These are phyloP conservation scores for Himalopsyche anomala DNA, from an alignment of 2,888 invertebrate species.

Conservation along the genomic window DNA sequence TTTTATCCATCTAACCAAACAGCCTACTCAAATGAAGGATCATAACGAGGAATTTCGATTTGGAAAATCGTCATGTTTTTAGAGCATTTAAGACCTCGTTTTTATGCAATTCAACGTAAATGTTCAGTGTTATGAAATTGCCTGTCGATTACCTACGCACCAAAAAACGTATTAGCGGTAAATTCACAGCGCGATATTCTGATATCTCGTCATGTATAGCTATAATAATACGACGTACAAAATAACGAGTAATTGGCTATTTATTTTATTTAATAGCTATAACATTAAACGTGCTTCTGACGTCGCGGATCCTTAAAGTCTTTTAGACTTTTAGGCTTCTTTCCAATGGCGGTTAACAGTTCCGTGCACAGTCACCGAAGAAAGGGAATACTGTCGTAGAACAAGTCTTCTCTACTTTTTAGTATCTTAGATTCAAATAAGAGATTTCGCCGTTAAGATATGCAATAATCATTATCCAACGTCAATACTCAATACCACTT, in stretches of 20 bases:
- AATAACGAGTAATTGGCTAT: constrained; percentile 61
- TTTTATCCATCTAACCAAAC: too few species aligned
- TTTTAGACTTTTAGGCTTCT: neutral
- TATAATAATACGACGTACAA: constrained; percentile 48
- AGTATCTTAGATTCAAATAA: too few species aligned
- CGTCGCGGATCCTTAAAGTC: constrained; percentile 10
- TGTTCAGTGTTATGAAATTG: constrained; percentile 35
- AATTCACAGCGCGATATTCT: constrained; percentile 17
- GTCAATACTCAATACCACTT: too few species aligned
- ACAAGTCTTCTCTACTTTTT: too few species aligned
- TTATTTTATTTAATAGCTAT: constrained; percentile 55
- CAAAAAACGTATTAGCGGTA: constrained; percentile 28
- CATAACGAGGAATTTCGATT: constrained; percentile 23
- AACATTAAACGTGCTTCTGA: constrained; percentile 53
- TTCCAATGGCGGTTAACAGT: neutral
- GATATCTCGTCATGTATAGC: constrained; percentile 36
- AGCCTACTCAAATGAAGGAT: too few species aligned
- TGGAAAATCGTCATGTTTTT: constrained; percentile 34
- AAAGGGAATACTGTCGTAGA: too few species aligned
- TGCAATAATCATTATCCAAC: too few species aligned
- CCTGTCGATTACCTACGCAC: constrained; percentile 24
- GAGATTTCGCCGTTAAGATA: too few species aligned
- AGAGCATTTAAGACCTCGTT: neutral
- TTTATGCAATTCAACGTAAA: constrained; percentile 40
- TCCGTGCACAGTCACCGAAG: too few species aligned